A percentile compares a stretch with the other conserved stretches of the same genome.
Conservation (phyloP, 2,113 vertebrate genomes). For the Speoplatyrhinus poulsoni region DNA sequence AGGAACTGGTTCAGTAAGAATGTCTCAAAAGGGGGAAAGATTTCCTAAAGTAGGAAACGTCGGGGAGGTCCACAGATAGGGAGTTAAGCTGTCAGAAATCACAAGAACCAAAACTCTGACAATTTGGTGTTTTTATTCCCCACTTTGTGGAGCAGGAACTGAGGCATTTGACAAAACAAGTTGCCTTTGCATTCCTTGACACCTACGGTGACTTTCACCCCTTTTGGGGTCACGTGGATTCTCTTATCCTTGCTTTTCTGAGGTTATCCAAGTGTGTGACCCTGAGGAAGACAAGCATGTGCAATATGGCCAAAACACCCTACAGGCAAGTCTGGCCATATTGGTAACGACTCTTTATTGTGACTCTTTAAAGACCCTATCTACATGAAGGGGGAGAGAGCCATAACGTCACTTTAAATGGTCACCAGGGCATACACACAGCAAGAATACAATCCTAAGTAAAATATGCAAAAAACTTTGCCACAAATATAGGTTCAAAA, state of each 20-base stretch:
- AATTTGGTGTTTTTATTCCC: conserved; percentile 32
- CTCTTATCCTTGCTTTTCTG: conserved; percentile 28
- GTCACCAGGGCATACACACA: no score
- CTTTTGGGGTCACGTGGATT: conserved; percentile 31
- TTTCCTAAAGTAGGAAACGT: conserved; percentile 32
- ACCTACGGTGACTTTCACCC: conserved; percentile 45
- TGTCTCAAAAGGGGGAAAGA: conserved; percentile 28
- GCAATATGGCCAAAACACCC: conserved; percentile 3
- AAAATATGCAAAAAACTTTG: no score
- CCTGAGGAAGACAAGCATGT: conserved; percentile 6
- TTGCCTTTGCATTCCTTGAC: conserved; percentile 44
- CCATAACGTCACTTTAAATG: no score
- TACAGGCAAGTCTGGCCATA: neutral
- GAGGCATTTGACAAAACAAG: conserved; percentile 33
- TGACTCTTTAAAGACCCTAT: no score
- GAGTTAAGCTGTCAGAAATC: conserved; percentile 19
- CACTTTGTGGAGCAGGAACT: conserved; percentile 52
- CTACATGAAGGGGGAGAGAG: no score
- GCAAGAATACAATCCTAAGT: no score
- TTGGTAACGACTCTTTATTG: neutral
- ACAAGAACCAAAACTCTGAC: conserved; percentile 11
- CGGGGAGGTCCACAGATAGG: conserved; percentile 22
- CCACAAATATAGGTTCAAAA: no score
- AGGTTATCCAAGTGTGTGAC: conserved; percentile 40
- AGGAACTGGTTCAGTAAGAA: conserved; percentile 36